These are phyloP conservation scores for Sardinella longiceps DNA, from an alignment of 2,797 vertebrate species.

Conservation along the genomic window DNA sequence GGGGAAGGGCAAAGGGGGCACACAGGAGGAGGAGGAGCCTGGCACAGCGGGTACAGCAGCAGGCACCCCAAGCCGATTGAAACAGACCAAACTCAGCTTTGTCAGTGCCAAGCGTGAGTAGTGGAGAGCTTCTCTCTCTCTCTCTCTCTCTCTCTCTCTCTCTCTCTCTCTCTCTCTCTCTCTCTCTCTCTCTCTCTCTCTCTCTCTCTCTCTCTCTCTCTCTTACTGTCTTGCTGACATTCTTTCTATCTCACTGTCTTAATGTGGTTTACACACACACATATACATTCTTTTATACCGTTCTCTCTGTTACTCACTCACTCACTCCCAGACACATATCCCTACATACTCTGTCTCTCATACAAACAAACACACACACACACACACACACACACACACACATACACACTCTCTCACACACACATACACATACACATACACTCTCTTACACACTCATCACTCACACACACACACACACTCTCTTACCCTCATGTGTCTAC, in stretches of 20 bases:
- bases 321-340: not conserved
- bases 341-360: not conserved
- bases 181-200: not conserved
- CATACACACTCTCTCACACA: not conserved
- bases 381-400: not conserved
- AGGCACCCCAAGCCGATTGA: not conserved
- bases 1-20: conserved; percentile 31
- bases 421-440: not conserved
- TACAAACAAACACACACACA: not conserved
- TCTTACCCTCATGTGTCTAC: not conserved
- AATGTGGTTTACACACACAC: not conserved
- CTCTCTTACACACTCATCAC: not conserved
- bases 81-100: conserved; percentile 28
- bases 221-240: not conserved
- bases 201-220: not conserved
- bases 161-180: not conserved
- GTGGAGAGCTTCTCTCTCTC: not conserved
- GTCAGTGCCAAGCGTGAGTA: conserved; percentile 24
- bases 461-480: not conserved
- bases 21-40: too few relatives aligned
- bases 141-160: not conserved
- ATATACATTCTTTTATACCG: not conserved
- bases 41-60: not conserved
- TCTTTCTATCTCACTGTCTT: not conserved
- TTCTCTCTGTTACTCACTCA: not conserved